phyloP scores from a whole-genome alignment of 2,113 vertebrate species.

The Oriolus oriolus region DNA sequence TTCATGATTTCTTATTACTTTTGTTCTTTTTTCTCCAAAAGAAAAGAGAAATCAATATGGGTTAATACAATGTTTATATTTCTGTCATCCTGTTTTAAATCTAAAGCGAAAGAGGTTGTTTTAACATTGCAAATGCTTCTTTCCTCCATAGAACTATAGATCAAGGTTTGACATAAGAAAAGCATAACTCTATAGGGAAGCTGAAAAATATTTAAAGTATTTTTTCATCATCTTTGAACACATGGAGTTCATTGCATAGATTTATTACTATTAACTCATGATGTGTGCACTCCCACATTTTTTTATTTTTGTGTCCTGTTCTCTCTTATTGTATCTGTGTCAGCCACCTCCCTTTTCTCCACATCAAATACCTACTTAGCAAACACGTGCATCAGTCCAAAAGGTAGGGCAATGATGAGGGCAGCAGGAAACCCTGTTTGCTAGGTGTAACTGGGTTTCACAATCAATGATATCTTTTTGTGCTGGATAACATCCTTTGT shows the following conservation, averaged over 20 bases:
- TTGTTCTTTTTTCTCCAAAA: neutral
- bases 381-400: neutral
- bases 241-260: neutral
- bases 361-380: neutral
- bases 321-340: neutral
- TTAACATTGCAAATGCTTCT: conserved; percentile 6
- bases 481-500: neutral
- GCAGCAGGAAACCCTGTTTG: neutral
- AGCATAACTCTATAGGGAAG: neutral
- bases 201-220: conserved; percentile 36
- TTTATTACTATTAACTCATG: neutral
- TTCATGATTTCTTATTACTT: conserved; percentile 21
- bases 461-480: neutral
- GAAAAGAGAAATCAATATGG: neutral
- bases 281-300: neutral
- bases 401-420: neutral
- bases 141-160: conserved; percentile 3
- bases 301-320: neutral
- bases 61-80: conserved; percentile 30
- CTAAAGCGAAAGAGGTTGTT: conserved; percentile 3
- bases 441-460: neutral
- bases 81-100: conserved; percentile 32
- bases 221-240: conserved; percentile 56
- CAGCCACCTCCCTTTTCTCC: neutral
- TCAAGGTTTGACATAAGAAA: conserved; percentile 33